A percentile compares a stretch with the other conserved stretches of the same genome.
Evolutionary conservation across 2,113 vertebrate genomes (phyloP).

Genomic region (Ictalurus furcatus): DNA sequence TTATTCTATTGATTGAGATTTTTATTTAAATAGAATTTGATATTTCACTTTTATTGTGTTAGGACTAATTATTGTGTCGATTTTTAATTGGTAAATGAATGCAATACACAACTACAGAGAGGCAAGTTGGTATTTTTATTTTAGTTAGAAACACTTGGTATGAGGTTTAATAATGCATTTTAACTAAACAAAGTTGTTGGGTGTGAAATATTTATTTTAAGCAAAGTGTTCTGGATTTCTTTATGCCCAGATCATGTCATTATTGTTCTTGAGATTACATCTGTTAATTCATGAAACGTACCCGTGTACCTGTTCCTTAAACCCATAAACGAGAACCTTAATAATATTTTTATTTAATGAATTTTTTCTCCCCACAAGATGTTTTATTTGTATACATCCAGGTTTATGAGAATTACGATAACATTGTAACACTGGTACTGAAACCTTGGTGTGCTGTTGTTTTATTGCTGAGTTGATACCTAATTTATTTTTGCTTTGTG

Average conservation of each 20-base stretch:
- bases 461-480: slow-evolving; percentile 51
- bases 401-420: slow-evolving; percentile 17
- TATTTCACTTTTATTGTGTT: neutral
- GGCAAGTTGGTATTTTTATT: slow-evolving; percentile 2
- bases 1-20: slow-evolving; percentile 6
- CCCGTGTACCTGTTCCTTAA: slow-evolving; percentile 39
- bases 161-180: neutral
- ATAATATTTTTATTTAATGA: slow-evolving; percentile 20
- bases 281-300: slow-evolving; percentile 4
- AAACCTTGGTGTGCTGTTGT: slow-evolving; percentile 57
- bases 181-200: neutral
- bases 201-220: slow-evolving; percentile 25
- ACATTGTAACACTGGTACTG: neutral
- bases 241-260: neutral
- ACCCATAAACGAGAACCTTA: slow-evolving; percentile 21
- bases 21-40: slow-evolving; percentile 14
- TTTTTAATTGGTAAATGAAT: slow-evolving; percentile 17
- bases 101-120: neutral
- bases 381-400: slow-evolving; percentile 21
- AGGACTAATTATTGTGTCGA: neutral
- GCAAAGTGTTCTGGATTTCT: neutral
- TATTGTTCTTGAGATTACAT: neutral
- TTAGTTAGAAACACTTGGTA: neutral
- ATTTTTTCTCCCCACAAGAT: neutral
- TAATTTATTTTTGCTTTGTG: slow-evolving; percentile 45